Evolutionary conservation across 1,140 invertebrate species (phyloP).

Genomic region (Magallana ariakensis): DNA sequence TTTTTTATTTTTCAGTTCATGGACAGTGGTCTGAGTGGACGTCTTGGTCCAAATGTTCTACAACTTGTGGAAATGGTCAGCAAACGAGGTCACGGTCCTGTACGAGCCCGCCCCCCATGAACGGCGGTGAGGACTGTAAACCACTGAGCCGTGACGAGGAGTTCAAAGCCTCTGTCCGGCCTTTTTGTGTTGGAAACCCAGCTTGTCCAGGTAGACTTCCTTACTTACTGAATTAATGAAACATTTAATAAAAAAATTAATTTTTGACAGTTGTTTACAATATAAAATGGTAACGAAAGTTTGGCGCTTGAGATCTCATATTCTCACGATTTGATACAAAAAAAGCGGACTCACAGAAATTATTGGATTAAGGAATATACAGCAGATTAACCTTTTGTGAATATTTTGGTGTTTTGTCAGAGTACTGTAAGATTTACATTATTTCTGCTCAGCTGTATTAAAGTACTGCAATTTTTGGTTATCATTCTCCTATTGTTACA

Average conservation of each 20-base stretch:
- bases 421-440: too few species aligned
- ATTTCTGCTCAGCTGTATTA: too few species aligned
- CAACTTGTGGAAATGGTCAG: constrained; percentile 72
- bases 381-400: too few species aligned
- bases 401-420: too few species aligned
- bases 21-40: constrained; percentile 78
- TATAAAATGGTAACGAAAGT: too few species aligned
- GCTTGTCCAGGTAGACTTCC: constrained; percentile 77
- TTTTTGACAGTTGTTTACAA: not conserved
- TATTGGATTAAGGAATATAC: too few species aligned
- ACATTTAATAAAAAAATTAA: not conserved
- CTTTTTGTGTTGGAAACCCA: constrained; percentile 71
- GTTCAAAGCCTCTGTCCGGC: constrained; percentile 59
- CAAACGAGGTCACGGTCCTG: constrained; percentile 69
- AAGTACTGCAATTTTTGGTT: too few species aligned
- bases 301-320: too few species aligned
- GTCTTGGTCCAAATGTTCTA: constrained; percentile 75
- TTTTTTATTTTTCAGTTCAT: constrained; percentile 66
- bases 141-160: constrained; percentile 68
- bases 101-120: constrained; percentile 75
- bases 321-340: too few species aligned
- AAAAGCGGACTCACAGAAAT: too few species aligned
- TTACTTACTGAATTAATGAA: not conserved
- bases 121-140: constrained; percentile 75
- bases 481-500: too few species aligned